phyloP scores from a whole-genome alignment of 1,140 invertebrate species.

The Orchestia grillus region DNA sequence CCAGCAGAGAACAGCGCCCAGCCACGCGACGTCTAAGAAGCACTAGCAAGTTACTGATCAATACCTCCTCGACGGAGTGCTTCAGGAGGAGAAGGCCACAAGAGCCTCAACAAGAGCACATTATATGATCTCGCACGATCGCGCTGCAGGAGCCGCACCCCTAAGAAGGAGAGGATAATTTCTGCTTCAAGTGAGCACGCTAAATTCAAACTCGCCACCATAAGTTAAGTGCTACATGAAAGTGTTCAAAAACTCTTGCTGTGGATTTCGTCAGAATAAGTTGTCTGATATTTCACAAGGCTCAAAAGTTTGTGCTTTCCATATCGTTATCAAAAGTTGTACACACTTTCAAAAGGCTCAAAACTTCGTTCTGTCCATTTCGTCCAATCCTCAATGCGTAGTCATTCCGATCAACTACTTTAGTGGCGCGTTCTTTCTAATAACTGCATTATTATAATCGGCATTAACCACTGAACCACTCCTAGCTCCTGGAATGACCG shows the following conservation, averaged over 20 bases:
- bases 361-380: background rate
- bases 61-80: background rate
- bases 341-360: too few species aligned
- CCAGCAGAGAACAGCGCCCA: background rate
- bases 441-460: background rate
- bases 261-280: background rate
- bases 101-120: background rate
- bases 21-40: background rate
- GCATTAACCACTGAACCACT: too few species aligned
- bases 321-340: background rate
- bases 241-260: background rate
- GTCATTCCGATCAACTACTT: background rate
- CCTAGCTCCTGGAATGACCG: too few species aligned
- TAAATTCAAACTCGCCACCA: background rate
- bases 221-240: background rate
- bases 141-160: background rate
- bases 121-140: background rate
- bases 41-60: constrained; percentile 7
- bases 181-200: background rate
- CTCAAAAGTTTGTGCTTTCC: background rate
- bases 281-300: too few species aligned
- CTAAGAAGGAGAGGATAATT: background rate
- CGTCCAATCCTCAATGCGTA: too few species aligned
- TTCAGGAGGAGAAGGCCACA: background rate
- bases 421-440: background rate